Evolutionary conservation across 1,140 invertebrate genomes (phyloP), one percentile per base, ranked within the genome.

Genomic region (Notospermus geniculatus): DNA sequence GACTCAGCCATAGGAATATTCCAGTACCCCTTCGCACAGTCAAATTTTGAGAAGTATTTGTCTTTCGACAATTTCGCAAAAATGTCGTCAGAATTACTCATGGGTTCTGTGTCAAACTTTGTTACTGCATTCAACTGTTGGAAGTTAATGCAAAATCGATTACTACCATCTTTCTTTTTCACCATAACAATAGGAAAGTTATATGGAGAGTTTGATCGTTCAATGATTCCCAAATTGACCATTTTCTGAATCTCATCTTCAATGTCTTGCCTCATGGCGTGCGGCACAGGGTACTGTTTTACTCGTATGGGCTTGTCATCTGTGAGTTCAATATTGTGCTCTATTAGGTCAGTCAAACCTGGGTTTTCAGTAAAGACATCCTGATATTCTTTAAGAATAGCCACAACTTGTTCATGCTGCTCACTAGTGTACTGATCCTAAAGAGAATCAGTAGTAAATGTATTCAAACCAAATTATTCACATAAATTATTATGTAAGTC

Each of bases 171-270:
- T n/a, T n/a, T 53, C 59, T 85, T 84, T 15, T 70, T 36, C 1
- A 84, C 78, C 2, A 77, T 69, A 1, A 85, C 83, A 22, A 86
- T 63, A 0, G 82, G 81, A 2, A 83, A 79, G 4, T 74, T 81
- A 81, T 83, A 86, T 39, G 82, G 76, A n/a, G 74, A 77, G 61
- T 65, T 59, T 45, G 76, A 74, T 56, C 69, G 71, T 55, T 65
- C 60, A 43, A 82, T 79, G n/a, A 80, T 67, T 28, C 74, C 79
- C 56, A 77, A 60, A 11, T 66, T 28, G 25, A 76, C 66, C 50
- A 84, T 66, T 17, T 67, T 63, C 15, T 73, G 60, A 22, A 83
- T 59, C 68, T 83, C 74, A 11, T 71, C 27, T 1, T 81, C 69
- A 13, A 83, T 60, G 28, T 67, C 63, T 23, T 73, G 57, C 60